Conservation (phyloP, 2,797 vertebrate genomes). For the Caiman crocodilus region DNA sequence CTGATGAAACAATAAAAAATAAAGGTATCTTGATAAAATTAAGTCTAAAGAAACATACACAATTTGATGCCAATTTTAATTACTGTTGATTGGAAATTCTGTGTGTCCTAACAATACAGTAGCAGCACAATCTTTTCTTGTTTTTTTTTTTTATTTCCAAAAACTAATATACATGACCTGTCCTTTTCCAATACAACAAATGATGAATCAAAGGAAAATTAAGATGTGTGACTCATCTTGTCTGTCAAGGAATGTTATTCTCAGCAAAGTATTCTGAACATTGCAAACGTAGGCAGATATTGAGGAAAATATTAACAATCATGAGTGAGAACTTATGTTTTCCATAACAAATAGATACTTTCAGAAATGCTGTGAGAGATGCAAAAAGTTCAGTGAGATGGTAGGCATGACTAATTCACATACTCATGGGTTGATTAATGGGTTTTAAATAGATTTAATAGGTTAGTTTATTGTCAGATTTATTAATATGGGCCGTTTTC, state of each 20-base stretch:
- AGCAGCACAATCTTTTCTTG: background rate
- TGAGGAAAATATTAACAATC: conserved; percentile 3
- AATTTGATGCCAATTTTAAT: background rate
- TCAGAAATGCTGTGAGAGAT: background rate
- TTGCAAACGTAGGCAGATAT: background rate
- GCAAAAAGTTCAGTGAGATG: background rate
- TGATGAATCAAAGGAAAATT: background rate
- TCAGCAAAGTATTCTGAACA: background rate
- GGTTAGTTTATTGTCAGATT: background rate
- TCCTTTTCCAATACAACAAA: background rate
- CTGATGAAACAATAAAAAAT: background rate
- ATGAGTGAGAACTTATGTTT: background rate
- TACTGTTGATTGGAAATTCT: background rate
- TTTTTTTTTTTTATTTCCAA: background rate
- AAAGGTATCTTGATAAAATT: background rate
- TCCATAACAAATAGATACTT: background rate
- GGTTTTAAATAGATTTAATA: background rate
- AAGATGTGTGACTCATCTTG: background rate
- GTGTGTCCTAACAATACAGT: background rate
- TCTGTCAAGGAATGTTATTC: background rate
- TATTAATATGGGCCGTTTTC: background rate
- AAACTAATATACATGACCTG: background rate
- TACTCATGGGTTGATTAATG: background rate
- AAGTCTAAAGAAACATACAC: background rate
- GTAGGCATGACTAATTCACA: background rate